Percentiles rank a stretch among this genome's conserved stretches.
These are phyloP conservation scores for Malacoraja senta DNA, from an alignment of 2,797 vertebrate genomes.

Conservation along the genomic window DNA sequence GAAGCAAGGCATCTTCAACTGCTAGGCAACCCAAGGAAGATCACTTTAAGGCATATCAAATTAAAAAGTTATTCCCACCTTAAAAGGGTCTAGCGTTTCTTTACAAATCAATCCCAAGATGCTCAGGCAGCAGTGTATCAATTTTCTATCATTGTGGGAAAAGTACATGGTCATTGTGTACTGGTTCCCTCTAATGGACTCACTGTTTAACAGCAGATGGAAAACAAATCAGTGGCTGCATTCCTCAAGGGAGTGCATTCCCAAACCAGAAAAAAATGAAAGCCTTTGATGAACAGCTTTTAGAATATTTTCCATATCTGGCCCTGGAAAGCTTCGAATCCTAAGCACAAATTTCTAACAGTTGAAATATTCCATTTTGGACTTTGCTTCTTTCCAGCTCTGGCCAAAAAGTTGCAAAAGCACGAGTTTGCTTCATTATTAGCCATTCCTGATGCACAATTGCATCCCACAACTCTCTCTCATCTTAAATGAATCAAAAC, in stretches of 20 bases:
- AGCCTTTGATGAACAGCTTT: background rate
- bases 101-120: background rate
- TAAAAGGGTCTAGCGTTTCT: background rate
- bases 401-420: background rate
- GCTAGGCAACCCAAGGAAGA: too few relatives aligned
- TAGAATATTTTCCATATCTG: background rate
- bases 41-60: background rate
- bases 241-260: background rate
- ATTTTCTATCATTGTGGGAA: background rate
- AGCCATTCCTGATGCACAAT: background rate
- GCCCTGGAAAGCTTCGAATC: background rate
- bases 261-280: background rate
- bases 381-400: background rate
- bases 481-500: background rate
- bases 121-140: background rate
- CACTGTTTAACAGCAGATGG: background rate
- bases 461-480: background rate
- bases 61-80: background rate
- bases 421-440: background rate
- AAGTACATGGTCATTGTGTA: background rate
- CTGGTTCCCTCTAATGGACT: background rate
- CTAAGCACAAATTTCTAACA: background rate
- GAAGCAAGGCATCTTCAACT: too few relatives aligned
- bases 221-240: background rate
- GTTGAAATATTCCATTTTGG: background rate